Evolutionary conservation across 2,888 invertebrate species (phyloP).

Genomic region (Brachyptera risi): DNA sequence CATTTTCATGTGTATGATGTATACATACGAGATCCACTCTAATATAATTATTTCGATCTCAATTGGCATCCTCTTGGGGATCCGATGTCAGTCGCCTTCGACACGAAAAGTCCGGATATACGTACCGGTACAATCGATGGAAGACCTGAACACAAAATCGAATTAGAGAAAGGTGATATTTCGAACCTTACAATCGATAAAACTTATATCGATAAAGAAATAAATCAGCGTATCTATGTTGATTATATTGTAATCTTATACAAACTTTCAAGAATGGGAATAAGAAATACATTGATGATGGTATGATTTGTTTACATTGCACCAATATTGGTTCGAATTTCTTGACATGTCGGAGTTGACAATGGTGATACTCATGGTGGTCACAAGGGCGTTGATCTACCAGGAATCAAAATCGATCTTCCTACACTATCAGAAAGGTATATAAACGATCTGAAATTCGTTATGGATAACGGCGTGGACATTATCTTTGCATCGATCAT

Average conservation of each 20-base stretch:
- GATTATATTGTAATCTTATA: slow-evolving; percentile 57
- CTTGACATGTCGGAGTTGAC: slow-evolving; percentile 72
- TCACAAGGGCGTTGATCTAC: slow-evolving; percentile 94
- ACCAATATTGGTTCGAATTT: slow-evolving; percentile 44
- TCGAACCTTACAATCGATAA: slow-evolving; percentile 53
- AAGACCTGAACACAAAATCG: slow-evolving; percentile 46
- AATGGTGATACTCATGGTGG: slow-evolving; percentile 94
- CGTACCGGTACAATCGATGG: slow-evolving; percentile 53
- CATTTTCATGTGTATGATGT: no score
- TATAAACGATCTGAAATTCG: slow-evolving; percentile 85
- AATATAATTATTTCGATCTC: no score
- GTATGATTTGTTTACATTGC: slow-evolving; percentile 55
- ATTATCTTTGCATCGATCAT: slow-evolving; percentile 99
- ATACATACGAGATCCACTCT: no score
- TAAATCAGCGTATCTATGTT: slow-evolving; percentile 49
- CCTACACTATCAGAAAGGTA: slow-evolving; percentile 98
- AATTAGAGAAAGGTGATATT: slow-evolving; percentile 48
- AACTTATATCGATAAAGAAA: slow-evolving; percentile 48
- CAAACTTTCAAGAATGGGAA: slow-evolving; percentile 50
- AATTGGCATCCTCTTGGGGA: no score
- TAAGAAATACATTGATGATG: slow-evolving; percentile 56
- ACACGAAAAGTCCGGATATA: slow-evolving; percentile 61
- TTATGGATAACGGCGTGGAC: slow-evolving; percentile 87
- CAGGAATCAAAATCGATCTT: slow-evolving; percentile 91
- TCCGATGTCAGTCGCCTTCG: no score